phyloP scores from a whole-genome alignment of 2,888 invertebrate genomes.

The Timandra comae region DNA sequence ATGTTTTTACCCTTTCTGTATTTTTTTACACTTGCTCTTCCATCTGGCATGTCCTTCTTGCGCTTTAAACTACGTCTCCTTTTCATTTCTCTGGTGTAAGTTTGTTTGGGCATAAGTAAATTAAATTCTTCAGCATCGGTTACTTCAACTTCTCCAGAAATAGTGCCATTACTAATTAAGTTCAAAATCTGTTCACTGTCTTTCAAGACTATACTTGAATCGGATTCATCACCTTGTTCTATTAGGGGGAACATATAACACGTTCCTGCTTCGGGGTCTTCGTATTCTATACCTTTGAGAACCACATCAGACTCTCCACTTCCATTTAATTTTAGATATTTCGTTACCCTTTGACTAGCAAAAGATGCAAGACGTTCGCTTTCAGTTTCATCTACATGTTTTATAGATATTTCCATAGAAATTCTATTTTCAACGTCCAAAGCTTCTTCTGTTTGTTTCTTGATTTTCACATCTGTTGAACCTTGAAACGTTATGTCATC shows the following conservation, averaged over 20 bases:
- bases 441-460: too few species aligned
- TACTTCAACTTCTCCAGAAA: not conserved
- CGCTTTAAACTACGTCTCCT: slow-evolving; percentile 37
- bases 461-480: too few species aligned
- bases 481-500: too few species aligned
- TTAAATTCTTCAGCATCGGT: slow-evolving; percentile 20
- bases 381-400: not conserved
- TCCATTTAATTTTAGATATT: slow-evolving; percentile 6
- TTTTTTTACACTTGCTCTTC: slow-evolving; percentile 33
- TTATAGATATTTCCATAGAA: not conserved
- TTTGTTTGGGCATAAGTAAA: slow-evolving; percentile 39
- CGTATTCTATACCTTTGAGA: slow-evolving; percentile 41
- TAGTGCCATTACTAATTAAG: not conserved
- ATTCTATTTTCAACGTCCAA: too few species aligned
- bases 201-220: slow-evolving; percentile 4
- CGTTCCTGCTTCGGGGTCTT: slow-evolving; percentile 39
- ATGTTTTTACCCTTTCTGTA: slow-evolving; percentile 63
- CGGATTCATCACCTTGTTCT: slow-evolving; percentile 8
- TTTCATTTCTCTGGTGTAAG: slow-evolving; percentile 34
- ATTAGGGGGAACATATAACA: slow-evolving; percentile 43
- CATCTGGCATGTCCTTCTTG: slow-evolving; percentile 39
- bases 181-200: slow-evolving; percentile 12
- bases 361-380: not conserved
- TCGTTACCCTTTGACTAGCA: not conserved
- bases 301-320: slow-evolving; percentile 5